These are phyloP conservation scores for Eulithis testata DNA, from an alignment of 2,888 invertebrate genomes.

Conservation along the genomic window DNA sequence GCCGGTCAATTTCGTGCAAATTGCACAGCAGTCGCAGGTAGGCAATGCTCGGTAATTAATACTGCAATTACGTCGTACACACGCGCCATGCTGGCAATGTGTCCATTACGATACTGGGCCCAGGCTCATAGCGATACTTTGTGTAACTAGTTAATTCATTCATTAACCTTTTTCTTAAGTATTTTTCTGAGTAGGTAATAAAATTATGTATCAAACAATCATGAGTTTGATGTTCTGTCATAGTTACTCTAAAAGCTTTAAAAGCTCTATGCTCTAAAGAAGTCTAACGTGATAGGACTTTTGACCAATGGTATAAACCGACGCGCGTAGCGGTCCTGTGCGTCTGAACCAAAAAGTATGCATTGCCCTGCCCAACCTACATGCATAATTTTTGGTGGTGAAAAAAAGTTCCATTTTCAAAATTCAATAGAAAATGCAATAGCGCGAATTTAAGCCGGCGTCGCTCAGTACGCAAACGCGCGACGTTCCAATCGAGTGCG, in stretches of 20 bases:
- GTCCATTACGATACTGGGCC: slow-evolving; percentile 23
- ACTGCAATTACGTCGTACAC: slow-evolving; percentile 19
- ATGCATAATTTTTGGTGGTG: too few relatives aligned
- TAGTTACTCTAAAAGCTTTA: background rate
- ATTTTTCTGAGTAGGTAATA: background rate
- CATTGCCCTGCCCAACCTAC: too few relatives aligned
- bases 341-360: too few relatives aligned
- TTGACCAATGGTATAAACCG: too few relatives aligned
- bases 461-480: slow-evolving; percentile 28
- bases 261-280: too few relatives aligned
- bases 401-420: slow-evolving; percentile 15
- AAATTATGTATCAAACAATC: background rate
- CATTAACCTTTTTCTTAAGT: slow-evolving; percentile 10
- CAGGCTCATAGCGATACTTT: slow-evolving; percentile 7
- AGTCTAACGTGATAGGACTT: too few relatives aligned
- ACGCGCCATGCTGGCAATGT: slow-evolving; percentile 20
- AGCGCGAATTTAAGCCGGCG: slow-evolving; percentile 21
- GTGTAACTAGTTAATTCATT: background rate
- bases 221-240: background rate
- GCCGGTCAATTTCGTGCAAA: slow-evolving; percentile 12
- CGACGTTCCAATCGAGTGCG: slow-evolving; percentile 22
- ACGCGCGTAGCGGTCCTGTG: too few relatives aligned
- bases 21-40: slow-evolving; percentile 16
- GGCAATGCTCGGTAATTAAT: slow-evolving; percentile 21
- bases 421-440: slow-evolving; percentile 17